Evolutionary conservation across 37 sponge, comb jelly and placozoan species (phyloP).

Genomic region (Oopsacas minuta): DNA sequence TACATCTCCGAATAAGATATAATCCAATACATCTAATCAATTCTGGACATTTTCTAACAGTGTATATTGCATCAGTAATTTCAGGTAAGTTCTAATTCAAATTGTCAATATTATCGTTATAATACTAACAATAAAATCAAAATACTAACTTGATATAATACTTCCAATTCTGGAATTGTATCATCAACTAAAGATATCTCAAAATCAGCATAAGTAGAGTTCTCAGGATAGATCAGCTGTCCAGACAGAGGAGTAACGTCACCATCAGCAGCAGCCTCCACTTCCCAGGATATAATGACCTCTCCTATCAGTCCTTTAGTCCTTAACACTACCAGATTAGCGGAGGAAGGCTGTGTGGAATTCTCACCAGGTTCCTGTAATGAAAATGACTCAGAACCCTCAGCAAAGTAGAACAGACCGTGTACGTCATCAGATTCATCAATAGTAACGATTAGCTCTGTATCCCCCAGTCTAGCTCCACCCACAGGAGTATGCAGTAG

Average conservation of each 20-base stretch:
- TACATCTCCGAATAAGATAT: too few relatives aligned
- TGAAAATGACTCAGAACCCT: background rate
- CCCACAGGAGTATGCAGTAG: constrained; percentile 32
- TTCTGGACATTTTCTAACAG: too few relatives aligned
- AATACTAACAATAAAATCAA: too few relatives aligned
- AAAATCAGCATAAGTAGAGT: background rate
- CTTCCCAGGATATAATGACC: constrained; percentile 58
- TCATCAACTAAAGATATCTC: constrained; percentile 27
- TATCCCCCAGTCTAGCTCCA: constrained; percentile 48
- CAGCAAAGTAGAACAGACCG: background rate
- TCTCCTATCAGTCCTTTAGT: constrained; percentile 32
- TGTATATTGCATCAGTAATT: too few relatives aligned
- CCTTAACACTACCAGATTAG: constrained; percentile 45
- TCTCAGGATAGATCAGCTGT: constrained; percentile 44
- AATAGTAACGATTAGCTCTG: constrained; percentile 26
- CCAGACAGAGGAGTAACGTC: constrained; percentile 58
- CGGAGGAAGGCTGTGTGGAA: constrained; percentile 20
- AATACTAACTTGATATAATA: background rate
- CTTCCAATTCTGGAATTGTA: constrained; percentile 56
- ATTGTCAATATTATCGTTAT: too few relatives aligned
- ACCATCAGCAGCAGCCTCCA: constrained; percentile 27
- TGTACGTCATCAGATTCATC: constrained; percentile 16
- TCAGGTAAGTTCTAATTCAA: too few relatives aligned
- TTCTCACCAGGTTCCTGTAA: background rate
- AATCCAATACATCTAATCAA: too few relatives aligned